These are phyloP conservation scores for Cinclus cinclus DNA, from an alignment of 2,113 vertebrate species.

Conservation along the genomic window DNA sequence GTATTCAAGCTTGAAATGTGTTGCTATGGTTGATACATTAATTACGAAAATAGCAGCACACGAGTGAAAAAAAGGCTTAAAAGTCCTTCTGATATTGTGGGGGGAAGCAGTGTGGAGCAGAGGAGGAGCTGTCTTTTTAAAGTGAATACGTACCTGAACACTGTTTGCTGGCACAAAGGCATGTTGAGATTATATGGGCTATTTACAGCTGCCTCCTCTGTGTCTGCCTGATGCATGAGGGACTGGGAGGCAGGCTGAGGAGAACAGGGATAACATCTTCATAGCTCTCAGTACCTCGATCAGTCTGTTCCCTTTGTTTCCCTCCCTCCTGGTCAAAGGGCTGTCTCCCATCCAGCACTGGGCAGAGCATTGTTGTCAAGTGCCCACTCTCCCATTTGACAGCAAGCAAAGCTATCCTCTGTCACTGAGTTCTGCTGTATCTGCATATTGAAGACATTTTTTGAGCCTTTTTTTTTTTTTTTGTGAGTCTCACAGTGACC, in stretches of 20 bases:
- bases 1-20: not conserved
- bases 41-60: not conserved
- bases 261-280: not conserved
- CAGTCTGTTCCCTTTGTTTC: not conserved
- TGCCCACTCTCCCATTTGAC: not conserved
- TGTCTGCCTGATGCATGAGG: not conserved
- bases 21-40: conserved; percentile 3
- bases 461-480: not conserved
- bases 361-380: not conserved
- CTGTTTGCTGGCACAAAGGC: not conserved
- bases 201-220: not conserved
- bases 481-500: not conserved
- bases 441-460: not conserved
- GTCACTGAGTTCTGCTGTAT: not conserved
- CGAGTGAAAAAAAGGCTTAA: not conserved
- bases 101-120: accelerated
- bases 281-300: accelerated
- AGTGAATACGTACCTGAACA: not conserved
- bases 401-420: not conserved
- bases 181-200: not conserved
- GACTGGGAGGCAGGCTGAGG: not conserved
- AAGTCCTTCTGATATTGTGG: not conserved
- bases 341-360: not conserved
- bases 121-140: not conserved
- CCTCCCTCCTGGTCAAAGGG: not conserved